Evolutionary conservation across 1,140 invertebrate species (phyloP), one percentile per base, ranked within the genome.

Genomic region (Adoxophyes honmai): DNA sequence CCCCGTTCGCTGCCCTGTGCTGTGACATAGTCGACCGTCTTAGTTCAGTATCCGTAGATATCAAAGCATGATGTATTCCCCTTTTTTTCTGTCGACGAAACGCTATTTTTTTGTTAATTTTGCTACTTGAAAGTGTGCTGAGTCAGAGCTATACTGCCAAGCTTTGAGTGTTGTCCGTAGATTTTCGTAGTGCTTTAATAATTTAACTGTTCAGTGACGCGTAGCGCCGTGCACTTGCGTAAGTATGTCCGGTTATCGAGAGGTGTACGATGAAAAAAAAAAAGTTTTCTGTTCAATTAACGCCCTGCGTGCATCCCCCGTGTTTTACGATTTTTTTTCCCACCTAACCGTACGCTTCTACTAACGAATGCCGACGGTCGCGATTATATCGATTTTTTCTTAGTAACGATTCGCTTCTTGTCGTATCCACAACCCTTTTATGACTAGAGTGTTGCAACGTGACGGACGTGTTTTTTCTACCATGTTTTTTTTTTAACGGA

Each of bases 401-500:
- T 55, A 34, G 61, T 63, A 48, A 51, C 48, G 48, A 57, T 59
- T 70, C 70, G 78, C 71, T 83, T 68, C 57, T 78, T 81, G 81
- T 87, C 77, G n/a, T 78, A 79, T 88, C 82, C 85, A 88, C 85
- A 88, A 86, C 85, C 85, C 85, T 88, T 70, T 81, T 75, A 63
- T n/a, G n/a, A 66, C 57, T 61, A 59, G 62, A 72, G 60, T 71
- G 72, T 82, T 81, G 78, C 77, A 77, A 84, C 81, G 78, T 87
- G 75, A 81, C 80, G 70, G 67, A 70, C 62, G 54, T 66, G 55
- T 57, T 59, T 67, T 68, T 52, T 63, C 57, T n/a, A 65, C 62
- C 60, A 60, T 53, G 37, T 58, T 63, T 61, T 44, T 54, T 57
- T 64, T 63, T 68, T 63, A 60, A 77, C 74, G 74, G 78, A 82